These are phyloP conservation scores for Lacanobia oleracea DNA, from an alignment of 2,888 invertebrate genomes.

Conservation along the genomic window DNA sequence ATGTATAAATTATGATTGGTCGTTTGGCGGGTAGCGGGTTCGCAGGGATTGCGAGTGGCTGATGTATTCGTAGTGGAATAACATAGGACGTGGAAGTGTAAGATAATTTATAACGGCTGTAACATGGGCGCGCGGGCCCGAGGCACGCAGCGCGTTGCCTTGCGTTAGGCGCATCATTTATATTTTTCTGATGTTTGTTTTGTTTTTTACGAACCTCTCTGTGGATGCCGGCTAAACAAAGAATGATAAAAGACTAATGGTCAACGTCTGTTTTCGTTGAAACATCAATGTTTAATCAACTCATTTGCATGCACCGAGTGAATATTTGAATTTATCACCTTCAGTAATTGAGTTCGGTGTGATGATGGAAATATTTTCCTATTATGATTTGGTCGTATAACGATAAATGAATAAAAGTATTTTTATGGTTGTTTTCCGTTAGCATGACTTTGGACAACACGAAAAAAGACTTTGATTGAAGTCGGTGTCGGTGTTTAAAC, in stretches of 20 bases:
- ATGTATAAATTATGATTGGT: slow-evolving; percentile 84
- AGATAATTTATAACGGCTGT: slow-evolving; percentile 87
- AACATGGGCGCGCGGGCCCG: slow-evolving; percentile 81
- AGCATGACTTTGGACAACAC: slow-evolving; percentile 49
- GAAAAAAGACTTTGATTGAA: slow-evolving; percentile 53
- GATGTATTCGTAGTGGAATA: slow-evolving; percentile 87
- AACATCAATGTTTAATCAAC: slow-evolving; percentile 86
- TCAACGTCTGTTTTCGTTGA: slow-evolving; percentile 84
- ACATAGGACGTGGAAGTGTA: slow-evolving; percentile 85
- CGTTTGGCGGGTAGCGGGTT: slow-evolving; percentile 81
- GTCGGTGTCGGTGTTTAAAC: slow-evolving; percentile 45
- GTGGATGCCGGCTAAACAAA: slow-evolving; percentile 87
- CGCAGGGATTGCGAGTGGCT: slow-evolving; percentile 82
- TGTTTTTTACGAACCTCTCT: slow-evolving; percentile 84
- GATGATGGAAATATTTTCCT: slow-evolving; percentile 78
- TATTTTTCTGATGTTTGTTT: slow-evolving; percentile 89
- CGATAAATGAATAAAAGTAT: slow-evolving; percentile 74
- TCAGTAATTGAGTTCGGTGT: slow-evolving; percentile 80
- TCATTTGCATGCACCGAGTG: slow-evolving; percentile 84
- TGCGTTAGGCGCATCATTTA: slow-evolving; percentile 89
- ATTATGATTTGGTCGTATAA: slow-evolving; percentile 77
- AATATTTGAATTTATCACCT: slow-evolving; percentile 83
- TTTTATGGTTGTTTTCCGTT: slow-evolving; percentile 65
- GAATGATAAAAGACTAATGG: slow-evolving; percentile 88
- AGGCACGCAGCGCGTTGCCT: slow-evolving; percentile 83